A percentile compares a stretch with the other conserved stretches of the same genome.
Conservation (phyloP, 2,888 invertebrate genomes). For the Stenoptilia bipunctidactyla region DNA sequence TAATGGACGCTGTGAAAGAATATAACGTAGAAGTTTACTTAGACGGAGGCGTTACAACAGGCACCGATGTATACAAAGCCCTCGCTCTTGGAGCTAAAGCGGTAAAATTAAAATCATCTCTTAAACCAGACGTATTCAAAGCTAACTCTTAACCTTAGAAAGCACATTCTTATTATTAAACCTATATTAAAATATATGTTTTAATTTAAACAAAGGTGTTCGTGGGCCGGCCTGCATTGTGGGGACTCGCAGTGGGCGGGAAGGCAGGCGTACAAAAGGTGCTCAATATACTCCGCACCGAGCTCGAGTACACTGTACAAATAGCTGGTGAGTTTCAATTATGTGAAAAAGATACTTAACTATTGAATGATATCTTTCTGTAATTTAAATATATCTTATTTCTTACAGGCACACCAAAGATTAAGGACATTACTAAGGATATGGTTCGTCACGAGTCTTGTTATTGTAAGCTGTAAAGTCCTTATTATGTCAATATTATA, state of each 20-base stretch:
- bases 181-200: not conserved
- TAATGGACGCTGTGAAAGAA: slow-evolving; percentile 77
- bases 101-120: too few species aligned
- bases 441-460: slow-evolving; percentile 79
- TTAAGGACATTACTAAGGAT: slow-evolving; percentile 73
- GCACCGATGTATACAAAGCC: slow-evolving; percentile 92
- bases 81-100: slow-evolving; percentile 90
- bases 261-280: slow-evolving; percentile 82
- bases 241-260: slow-evolving; percentile 86
- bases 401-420: slow-evolving; percentile 74
- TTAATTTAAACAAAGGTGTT: slow-evolving; percentile 72
- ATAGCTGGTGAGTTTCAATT: slow-evolving; percentile 72
- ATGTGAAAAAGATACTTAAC: too few species aligned
- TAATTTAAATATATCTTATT: slow-evolving; percentile 18
- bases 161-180: not conserved
- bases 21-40: slow-evolving; percentile 82
- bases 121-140: too few species aligned
- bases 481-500: too few species aligned
- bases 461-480: too few species aligned
- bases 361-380: too few species aligned
- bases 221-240: slow-evolving; percentile 86
- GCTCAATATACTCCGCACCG: slow-evolving; percentile 78
- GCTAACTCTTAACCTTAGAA: too few species aligned
- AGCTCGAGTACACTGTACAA: slow-evolving; percentile 82
- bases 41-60: slow-evolving; percentile 88